Base-by-base conservation (phyloP, 1,140 invertebrate species). In the Trichoplusia ni region DNA sequence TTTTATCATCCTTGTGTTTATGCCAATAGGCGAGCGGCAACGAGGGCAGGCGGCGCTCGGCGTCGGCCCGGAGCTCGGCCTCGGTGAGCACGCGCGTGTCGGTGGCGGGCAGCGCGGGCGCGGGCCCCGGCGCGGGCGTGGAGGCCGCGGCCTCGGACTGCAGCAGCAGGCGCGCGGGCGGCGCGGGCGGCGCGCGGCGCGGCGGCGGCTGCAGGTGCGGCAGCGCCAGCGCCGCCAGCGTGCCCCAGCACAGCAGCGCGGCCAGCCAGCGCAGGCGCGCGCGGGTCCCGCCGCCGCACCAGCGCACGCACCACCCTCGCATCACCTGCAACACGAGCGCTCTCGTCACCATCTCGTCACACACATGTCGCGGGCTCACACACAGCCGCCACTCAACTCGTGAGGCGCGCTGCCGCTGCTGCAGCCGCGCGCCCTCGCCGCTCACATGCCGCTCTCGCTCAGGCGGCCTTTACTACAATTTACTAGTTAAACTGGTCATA, bases 11-110 rank as follows among this genome's bases (percentile, higher is more conserved):
- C 75, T 94, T 95, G 73, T 95, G 94, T 59, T 94, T 94, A 73
- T 94, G 94, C 96, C 96, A 97, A 81, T 96, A 97, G 37, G 93
- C 92, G n/a, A 97, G 93, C 0, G 96, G 96, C 2, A 97, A 84
- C 65, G 95, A 96, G 2, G 96, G 96, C 69, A 97, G 91, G 14
- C 94, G 91, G 9, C 93, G 92, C 77, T 96, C 94, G 29, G 96
- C 94, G 70, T 97, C 95, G 7, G 93, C 92, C 18, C 97, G 93
- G 23, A 97, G 86, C 75, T 95, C 93, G 8, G 95, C 94, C 73
- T 97, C 96, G n/a, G 92, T 92, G 9, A 94, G 92, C 18, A 92
- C 92, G 25, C 93, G 92, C 46, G 93, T 93, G 89, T 93, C 90
- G 2, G 94, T 94, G 89, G 51, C 90, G 35, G 25, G 83, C 71